phyloP scores from a whole-genome alignment of 2,888 invertebrate genomes.

The Drosophila vallismaia region DNA sequence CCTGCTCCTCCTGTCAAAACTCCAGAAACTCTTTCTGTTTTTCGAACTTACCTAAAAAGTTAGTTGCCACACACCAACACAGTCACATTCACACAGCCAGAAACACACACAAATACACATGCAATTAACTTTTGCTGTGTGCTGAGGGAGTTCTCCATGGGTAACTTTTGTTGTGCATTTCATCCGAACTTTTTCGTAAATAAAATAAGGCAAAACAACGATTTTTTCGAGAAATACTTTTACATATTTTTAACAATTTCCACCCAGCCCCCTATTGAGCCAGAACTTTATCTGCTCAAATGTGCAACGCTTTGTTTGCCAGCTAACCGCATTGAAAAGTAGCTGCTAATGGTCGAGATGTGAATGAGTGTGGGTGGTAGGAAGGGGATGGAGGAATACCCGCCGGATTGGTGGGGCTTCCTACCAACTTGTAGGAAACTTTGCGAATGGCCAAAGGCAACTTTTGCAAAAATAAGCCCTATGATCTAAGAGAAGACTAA shows the following conservation, averaged over 20 bases:
- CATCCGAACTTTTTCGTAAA: conserved; percentile 71
- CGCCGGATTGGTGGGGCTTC: conserved; percentile 1
- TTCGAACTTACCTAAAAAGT: conserved; percentile 77
- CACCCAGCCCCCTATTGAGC: conserved; percentile 53
- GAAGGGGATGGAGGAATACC: not conserved
- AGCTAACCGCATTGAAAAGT: conserved; percentile 79
- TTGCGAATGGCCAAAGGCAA: conserved; percentile 77
- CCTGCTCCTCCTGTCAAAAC: conserved; percentile 30
- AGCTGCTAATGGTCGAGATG: conserved; percentile 77
- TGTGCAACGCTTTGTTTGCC: conserved; percentile 79
- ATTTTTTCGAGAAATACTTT: conserved; percentile 66
- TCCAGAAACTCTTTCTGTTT: conserved; percentile 45
- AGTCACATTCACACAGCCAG: conserved; percentile 31
- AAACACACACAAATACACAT: conserved; percentile 47
- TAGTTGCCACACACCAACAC: conserved; percentile 56
- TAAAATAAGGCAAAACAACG: conserved; percentile 57
- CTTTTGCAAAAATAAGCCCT: conserved; percentile 75
- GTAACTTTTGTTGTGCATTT: conserved; percentile 77
- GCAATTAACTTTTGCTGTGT: conserved; percentile 76
- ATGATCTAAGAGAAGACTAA: conserved; percentile 49
- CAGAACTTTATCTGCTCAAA: conserved; percentile 76
- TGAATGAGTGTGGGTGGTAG: conserved; percentile 39
- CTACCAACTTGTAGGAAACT: conserved; percentile 68
- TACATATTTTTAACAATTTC: conserved; percentile 75
- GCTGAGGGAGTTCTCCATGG: conserved; percentile 62